phyloP scores from a whole-genome alignment of 1,140 invertebrate genomes.

The Augochlora pura region DNA sequence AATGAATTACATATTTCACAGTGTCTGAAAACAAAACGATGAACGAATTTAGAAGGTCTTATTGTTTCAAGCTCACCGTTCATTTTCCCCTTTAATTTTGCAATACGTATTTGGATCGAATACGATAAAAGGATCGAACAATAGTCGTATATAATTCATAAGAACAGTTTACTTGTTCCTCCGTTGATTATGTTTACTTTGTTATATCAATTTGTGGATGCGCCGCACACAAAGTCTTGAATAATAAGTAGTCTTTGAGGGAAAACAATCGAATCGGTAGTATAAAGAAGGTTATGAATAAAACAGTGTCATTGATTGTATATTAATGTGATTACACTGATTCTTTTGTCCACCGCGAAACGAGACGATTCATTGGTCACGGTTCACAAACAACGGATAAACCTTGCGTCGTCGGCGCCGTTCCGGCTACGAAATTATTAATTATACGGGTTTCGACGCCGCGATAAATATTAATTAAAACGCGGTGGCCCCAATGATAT shows the following conservation, averaged over 20 bases:
- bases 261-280: constrained; percentile 3
- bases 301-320: neutral
- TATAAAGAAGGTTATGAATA: neutral
- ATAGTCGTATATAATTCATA: neutral
- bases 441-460: neutral
- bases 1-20: no score
- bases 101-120: no score
- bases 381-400: neutral
- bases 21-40: no score
- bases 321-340: constrained; percentile 4
- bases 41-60: no score
- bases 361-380: constrained; percentile 15
- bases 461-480: constrained; percentile 31
- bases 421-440: neutral
- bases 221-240: neutral
- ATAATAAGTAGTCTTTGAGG: neutral
- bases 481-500: neutral
- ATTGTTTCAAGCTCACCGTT: no score
- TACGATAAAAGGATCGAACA: neutral
- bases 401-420: neutral
- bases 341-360: neutral
- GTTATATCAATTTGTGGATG: neutral
- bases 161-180: neutral
- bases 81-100: no score
- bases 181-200: neutral